Base-by-base conservation (phyloP, 2,888 invertebrate species). In the Podabrus alpinus region DNA sequence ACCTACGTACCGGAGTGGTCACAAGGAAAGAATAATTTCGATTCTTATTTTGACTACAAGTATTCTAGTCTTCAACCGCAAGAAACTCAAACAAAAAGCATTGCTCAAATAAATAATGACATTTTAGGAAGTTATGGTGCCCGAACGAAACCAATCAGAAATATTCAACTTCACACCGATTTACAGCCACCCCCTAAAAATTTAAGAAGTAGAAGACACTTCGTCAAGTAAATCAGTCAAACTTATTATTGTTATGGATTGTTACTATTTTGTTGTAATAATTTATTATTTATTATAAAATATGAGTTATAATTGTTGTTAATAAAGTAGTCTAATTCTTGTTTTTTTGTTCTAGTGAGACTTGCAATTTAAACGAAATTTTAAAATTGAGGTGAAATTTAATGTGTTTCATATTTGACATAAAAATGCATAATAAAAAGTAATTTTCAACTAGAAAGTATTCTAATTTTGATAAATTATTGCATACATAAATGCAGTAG, bases 181-280 rank as follows among this genome's bases (percentile, higher is more conserved):
- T 59, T 76, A 24, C 21, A 60, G 17, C 76, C 76, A 15, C 76
- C 76, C 15, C 73, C 73, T 13, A 17, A 64, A 25, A 60, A 71
- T 15, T n/a, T 16, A 7, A 62, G 73, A 60, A 70, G 25, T 9
- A 71, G 76, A 66, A 68, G 73, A 24, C 64, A 70, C 24, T 73
- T 29, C 24, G 10, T 9, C 5, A 25, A 59, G 9, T 45, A 71
- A 64, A n/a, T 17, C 7, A 59, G 16, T 13, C n/a, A 9, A 21
- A 15, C 24, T 62, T 29, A 13, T 24, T 70, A 25, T 16, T 45
- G 2, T 62, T 62, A 62, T 19, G 13, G 17, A 17, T 17, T 21
- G 24, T 71, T 71, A 71, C 21, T 71, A 25, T 29, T 71, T 66
- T 45, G 21, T 11, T 66, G 19, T 71, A 64, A 29, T 29, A 45